phyloP scores from a whole-genome alignment of 2,113 vertebrate genomes.

The Phalacrocorax pelagicus region DNA sequence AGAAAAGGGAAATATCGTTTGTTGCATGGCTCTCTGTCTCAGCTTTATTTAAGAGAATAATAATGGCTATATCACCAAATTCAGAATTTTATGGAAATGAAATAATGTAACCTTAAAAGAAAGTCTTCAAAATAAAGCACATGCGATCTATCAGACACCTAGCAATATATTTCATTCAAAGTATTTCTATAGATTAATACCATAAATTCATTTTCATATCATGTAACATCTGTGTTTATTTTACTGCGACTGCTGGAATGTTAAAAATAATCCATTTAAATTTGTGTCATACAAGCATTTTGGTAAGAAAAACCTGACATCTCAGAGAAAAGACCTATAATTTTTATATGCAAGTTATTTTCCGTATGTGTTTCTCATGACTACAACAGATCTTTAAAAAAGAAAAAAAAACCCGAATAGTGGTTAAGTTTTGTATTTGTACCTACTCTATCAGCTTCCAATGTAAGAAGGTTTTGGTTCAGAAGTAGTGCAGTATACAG shows the following conservation, averaged over 20 bases:
- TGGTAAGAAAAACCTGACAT: not conserved
- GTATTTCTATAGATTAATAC: not conserved
- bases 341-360: not conserved
- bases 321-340: not conserved
- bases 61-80: not conserved
- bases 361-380: not conserved
- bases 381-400: not conserved
- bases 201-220: not conserved
- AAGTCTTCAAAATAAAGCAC: not conserved
- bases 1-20: not conserved
- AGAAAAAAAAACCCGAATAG: not conserved
- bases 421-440: not conserved
- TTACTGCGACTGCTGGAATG: not conserved
- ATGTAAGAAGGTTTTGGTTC: not conserved
- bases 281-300: not conserved
- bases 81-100: not conserved
- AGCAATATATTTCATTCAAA: not conserved
- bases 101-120: not conserved
- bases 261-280: not conserved
- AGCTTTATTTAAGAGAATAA: not conserved
- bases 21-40: fast-evolving
- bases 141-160: not conserved
- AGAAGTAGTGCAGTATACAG: not conserved
- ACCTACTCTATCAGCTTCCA: not conserved
- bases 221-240: not conserved